These are phyloP conservation scores for Lagenorhynchus albirostris DNA, from an alignment of 2,113 vertebrate species.

Conservation along the genomic window DNA sequence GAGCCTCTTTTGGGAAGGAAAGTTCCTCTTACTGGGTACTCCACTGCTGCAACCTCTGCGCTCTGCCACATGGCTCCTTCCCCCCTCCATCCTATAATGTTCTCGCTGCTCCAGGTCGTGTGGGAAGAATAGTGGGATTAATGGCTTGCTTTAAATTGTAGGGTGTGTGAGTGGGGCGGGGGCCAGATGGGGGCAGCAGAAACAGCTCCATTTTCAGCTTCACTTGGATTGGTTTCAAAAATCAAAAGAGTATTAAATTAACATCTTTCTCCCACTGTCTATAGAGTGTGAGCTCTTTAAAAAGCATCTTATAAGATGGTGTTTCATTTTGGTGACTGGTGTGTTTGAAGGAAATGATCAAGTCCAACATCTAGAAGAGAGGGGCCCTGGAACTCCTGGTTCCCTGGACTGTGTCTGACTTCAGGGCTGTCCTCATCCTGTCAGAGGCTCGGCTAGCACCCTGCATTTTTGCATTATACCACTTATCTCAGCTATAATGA, in stretches of 20 bases:
- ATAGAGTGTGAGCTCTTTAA: neutral
- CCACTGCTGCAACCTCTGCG: fast-evolving
- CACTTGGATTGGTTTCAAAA: fast-evolving
- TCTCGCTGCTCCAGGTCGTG: neutral
- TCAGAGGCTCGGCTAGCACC: too few species aligned
- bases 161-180: neutral
- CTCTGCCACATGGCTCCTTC: fast-evolving
- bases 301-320: neutral
- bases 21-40: neutral
- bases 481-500: fast-evolving
- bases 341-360: neutral
- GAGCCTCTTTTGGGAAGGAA: neutral
- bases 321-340: neutral
- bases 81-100: fast-evolving
- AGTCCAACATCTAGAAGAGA: neutral
- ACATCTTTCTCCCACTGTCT: fast-evolving
- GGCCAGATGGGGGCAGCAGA: fast-evolving
- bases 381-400: too few species aligned
- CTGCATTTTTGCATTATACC: fast-evolving
- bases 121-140: neutral
- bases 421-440: fast-evolving
- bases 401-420: neutral
- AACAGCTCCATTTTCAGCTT: neutral
- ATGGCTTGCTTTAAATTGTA: neutral
- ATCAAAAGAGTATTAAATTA: too few species aligned